These are phyloP conservation scores for Sardinella longiceps DNA, from an alignment of 2,797 vertebrate species.

Conservation along the genomic window DNA sequence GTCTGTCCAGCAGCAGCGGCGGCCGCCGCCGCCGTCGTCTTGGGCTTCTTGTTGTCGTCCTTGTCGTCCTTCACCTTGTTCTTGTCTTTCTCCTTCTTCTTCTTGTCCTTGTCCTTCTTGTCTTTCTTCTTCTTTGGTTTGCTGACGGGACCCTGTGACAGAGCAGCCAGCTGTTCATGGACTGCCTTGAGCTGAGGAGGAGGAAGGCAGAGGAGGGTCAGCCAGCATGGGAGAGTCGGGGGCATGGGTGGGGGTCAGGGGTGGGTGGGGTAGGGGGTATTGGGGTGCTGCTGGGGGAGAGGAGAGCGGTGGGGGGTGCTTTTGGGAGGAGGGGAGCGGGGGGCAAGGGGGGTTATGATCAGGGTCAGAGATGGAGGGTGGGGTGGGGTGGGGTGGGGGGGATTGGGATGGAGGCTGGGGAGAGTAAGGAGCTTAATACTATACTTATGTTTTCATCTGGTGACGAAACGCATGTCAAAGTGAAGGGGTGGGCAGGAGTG, in stretches of 20 bases:
- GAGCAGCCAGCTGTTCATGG: slow-evolving; percentile 95
- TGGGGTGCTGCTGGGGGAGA: neutral
- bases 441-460: neutral
- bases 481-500: neutral
- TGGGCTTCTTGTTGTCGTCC: slow-evolving; percentile 91
- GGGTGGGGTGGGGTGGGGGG: slow-evolving; percentile 40
- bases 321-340: neutral
- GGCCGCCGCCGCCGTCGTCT: slow-evolving; percentile 51
- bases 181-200: slow-evolving; percentile 90
- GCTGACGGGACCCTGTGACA: slow-evolving; percentile 96
- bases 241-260: slow-evolving; percentile 18
- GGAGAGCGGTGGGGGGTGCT: slow-evolving; percentile 31
- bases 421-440: neutral
- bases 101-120: slow-evolving; percentile 93
- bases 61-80: slow-evolving; percentile 86
- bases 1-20: slow-evolving; percentile 67
- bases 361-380: slow-evolving; percentile 31
- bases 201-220: slow-evolving; percentile 44
- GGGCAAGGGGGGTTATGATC: slow-evolving; percentile 27
- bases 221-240: slow-evolving; percentile 29
- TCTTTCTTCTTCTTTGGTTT: slow-evolving; percentile 99
- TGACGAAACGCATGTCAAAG: neutral
- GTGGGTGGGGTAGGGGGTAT: slow-evolving; percentile 29
- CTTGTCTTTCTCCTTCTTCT: slow-evolving; percentile 84
- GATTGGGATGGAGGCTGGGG: no score